Percentiles rank a stretch among this genome's conserved stretches.
phyloP scores from a whole-genome alignment of 2,797 vertebrate genomes.

The Rhynchonycteris naso region DNA sequence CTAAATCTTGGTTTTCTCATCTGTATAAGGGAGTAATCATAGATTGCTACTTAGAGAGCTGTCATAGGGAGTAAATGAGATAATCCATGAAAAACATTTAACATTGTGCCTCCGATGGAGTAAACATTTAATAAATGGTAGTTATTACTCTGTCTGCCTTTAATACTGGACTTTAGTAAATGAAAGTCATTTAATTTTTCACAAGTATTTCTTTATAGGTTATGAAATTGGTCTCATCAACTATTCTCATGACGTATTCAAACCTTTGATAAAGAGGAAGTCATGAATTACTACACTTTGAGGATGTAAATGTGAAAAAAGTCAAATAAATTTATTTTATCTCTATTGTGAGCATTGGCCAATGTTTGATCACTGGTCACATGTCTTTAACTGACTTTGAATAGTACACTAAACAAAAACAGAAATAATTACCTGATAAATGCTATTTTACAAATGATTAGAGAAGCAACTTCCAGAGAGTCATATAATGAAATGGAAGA shows the following conservation, averaged over 20 bases:
- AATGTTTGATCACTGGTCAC: background rate
- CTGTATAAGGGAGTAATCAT: background rate
- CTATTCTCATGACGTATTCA: background rate
- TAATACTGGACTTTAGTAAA: constrained; percentile 41
- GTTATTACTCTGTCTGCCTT: background rate
- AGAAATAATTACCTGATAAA: background rate
- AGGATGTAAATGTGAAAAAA: constrained; percentile 41
- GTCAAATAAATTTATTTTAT: background rate
- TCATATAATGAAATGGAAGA: constrained; percentile 36
- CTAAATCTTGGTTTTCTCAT: background rate
- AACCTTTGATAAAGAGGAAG: constrained; percentile 32
- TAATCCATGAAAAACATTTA: background rate
- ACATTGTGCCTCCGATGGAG: background rate
- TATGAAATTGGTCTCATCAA: constrained; percentile 21
- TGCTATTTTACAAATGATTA: constrained; percentile 38
- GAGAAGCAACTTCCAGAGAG: constrained; percentile 34
- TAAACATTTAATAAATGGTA: background rate
- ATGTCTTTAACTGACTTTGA: constrained; percentile 34
- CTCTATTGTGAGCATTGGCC: background rate
- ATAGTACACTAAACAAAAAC: background rate
- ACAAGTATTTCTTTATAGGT: background rate
- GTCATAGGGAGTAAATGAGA: background rate
- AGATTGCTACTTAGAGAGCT: background rate
- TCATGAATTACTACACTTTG: background rate
- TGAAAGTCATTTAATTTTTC: constrained; percentile 31